A percentile compares a stretch with the other conserved stretches of the same genome.
phyloP scores from a whole-genome alignment of 2,888 invertebrate genomes.

The Trissolcus brochymenae region DNA sequence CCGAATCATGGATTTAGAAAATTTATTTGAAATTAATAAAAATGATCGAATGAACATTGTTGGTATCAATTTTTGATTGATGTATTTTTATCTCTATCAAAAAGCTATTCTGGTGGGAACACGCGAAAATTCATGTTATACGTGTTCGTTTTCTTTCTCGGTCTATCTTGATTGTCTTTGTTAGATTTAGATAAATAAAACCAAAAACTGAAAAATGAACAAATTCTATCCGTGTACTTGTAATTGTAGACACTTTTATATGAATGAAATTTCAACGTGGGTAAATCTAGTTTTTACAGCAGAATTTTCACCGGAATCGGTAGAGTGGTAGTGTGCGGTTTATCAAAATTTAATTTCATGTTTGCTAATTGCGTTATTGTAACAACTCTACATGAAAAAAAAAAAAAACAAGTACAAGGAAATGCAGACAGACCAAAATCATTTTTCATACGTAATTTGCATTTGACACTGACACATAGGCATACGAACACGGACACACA shows the following conservation, averaged over 20 bases:
- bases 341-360: slow-evolving; percentile 10
- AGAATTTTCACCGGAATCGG: slow-evolving; percentile 30
- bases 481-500: slow-evolving; percentile 1
- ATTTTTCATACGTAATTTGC: slow-evolving; percentile 46
- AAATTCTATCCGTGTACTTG: slow-evolving; percentile 32
- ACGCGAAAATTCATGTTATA: not conserved
- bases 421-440: not conserved
- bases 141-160: not conserved
- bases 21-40: not conserved
- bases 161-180: slow-evolving; percentile 2
- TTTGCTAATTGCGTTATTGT: slow-evolving; percentile 17
- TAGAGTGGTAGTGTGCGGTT: slow-evolving; percentile 12
- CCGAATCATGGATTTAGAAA: no score
- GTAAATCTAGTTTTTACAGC: slow-evolving; percentile 36
- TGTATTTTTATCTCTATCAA: not conserved
- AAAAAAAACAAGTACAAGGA: not conserved
- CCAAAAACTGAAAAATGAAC: slow-evolving; percentile 1
- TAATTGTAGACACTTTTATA: slow-evolving; percentile 45
- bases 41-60: not conserved
- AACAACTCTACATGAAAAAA: no score
- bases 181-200: not conserved
- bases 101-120: slow-evolving; percentile 15
- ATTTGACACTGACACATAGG: slow-evolving; percentile 24
- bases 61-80: not conserved
- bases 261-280: slow-evolving; percentile 19